Percentiles rank a stretch among this genome's conserved stretches.
Evolutionary conservation across 2,888 invertebrate species (phyloP).

Genomic region (Nomada fabriciana): DNA sequence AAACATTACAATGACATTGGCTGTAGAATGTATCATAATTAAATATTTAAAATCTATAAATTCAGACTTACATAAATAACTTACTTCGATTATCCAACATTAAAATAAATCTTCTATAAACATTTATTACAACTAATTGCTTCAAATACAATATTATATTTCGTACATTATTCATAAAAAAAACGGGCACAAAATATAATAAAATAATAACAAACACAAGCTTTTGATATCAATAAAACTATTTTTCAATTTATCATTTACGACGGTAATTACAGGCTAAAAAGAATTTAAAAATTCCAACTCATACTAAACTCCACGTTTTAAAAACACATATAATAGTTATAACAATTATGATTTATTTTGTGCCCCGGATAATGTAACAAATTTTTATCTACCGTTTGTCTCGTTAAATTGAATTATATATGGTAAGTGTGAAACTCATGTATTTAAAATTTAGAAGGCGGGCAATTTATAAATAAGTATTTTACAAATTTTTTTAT

Average conservation of each 20-base stretch:
- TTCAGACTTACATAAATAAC: slow-evolving; percentile 59
- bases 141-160: slow-evolving; percentile 37
- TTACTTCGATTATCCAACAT: slow-evolving; percentile 52
- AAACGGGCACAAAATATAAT: slow-evolving; percentile 20
- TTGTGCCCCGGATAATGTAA: slow-evolving; percentile 9
- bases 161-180: slow-evolving; percentile 33
- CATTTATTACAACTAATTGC: slow-evolving; percentile 35
- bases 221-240: slow-evolving; percentile 8
- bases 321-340: slow-evolving; percentile 8
- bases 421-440: slow-evolving; percentile 4
- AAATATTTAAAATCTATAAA: slow-evolving; percentile 47
- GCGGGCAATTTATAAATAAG: slow-evolving; percentile 39
- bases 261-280: slow-evolving; percentile 9
- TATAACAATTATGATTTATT: slow-evolving; percentile 13
- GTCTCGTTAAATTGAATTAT: slow-evolving; percentile 8
- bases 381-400: background rate
- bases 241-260: slow-evolving; percentile 15
- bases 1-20: slow-evolving; percentile 26
- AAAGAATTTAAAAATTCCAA: slow-evolving; percentile 5
- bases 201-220: slow-evolving; percentile 1
- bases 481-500: slow-evolving; percentile 48
- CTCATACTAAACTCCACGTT: slow-evolving; percentile 1
- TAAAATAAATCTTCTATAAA: slow-evolving; percentile 52
- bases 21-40: slow-evolving; percentile 33
- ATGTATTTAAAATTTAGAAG: slow-evolving; percentile 27